Percentiles rank a stretch among this genome's conserved stretches.
Evolutionary conservation across 1,140 invertebrate species (phyloP).

Genomic region (Anastrepha obliqua): DNA sequence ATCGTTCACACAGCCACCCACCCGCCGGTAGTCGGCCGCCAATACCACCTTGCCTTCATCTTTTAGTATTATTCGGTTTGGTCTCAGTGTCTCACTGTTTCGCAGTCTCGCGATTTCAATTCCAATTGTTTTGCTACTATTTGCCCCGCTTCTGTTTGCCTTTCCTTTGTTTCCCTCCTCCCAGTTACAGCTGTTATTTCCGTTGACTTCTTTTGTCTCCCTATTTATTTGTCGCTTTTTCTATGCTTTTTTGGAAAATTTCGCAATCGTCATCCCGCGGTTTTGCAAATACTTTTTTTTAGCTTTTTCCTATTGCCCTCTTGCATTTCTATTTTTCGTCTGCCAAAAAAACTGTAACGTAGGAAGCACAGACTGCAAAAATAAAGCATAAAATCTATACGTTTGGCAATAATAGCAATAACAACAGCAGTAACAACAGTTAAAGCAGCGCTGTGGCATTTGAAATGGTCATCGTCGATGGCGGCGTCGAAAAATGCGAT

Average conservation of each 20-base stretch:
- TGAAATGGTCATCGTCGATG: constrained; percentile 44
- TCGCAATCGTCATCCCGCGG: constrained; percentile 42
- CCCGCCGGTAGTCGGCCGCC: not conserved
- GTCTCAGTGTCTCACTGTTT: not conserved
- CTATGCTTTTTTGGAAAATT: constrained; percentile 17
- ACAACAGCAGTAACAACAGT: not conserved
- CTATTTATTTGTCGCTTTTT: constrained; percentile 21
- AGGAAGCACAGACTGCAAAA: constrained; percentile 10
- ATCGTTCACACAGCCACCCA: not conserved
- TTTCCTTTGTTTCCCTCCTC: not conserved
- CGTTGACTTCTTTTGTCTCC: constrained; percentile 45
- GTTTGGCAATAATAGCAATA: not conserved
- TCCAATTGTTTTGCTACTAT: not conserved
- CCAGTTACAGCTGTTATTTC: not conserved
- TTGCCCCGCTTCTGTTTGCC: not conserved
- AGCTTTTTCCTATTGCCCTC: constrained; percentile 41
- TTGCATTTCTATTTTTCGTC: constrained; percentile 31
- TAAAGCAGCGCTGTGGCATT: constrained; percentile 2
- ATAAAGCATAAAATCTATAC: not conserved
- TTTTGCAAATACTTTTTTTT: constrained; percentile 30
- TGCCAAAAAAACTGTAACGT: constrained; percentile 13
- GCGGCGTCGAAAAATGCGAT: not conserved
- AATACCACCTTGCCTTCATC: not conserved
- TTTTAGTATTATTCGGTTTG: not conserved
- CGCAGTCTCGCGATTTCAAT: not conserved